Base-by-base conservation (phyloP, 2,113 vertebrate species). In the Paedocypris sp. region DNA sequence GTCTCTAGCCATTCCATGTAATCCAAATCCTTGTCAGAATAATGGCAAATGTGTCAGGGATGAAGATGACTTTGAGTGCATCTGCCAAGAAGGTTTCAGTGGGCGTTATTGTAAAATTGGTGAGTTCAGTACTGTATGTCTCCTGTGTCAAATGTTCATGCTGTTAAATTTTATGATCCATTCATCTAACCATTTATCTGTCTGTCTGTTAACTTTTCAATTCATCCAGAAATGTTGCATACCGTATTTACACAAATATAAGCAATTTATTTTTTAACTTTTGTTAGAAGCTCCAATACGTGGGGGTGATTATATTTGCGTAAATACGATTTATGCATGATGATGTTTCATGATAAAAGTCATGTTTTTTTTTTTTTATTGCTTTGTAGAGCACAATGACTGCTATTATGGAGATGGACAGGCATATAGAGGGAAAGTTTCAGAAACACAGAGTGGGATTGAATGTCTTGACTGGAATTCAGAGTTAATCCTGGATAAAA, bases 381-480 rank as follows among this genome's bases (percentile, higher is more conserved):
- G 16, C 4, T 60, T 22, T n/a, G 16, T 35, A 87, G 86, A 71
- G 11, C 72, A 79, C 8, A 1, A 76, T 3, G 86, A 87, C 69
- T 87, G 86, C 62, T 86, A 59, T 43, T 50, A 56, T 6, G 79
- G 56, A 10, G 52, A 85, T 11, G 85, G 84, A n/a, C 77, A 83
- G 66, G 76, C 80, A 0, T 87, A 87, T 46, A 77, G 71, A 4
- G 86, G 86, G 1, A 69, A 51, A 1, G 80, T 82, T 29, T 84
- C 75, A 9, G 76, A 83, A 64, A 83, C 85, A 2, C 74, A 80
- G 0, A 64, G 82, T 0, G 81, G 80, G 2, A 1, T 70, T 0
- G 79, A 80, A 1, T 87, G 86, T 61, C 80, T 87, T 1, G 23
- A 78, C 70, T 87, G 86, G 86, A 86, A 86, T 68, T 83, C 83